These are phyloP conservation scores for Gasterosteus aculeatus DNA, from an alignment of 2,113 vertebrate species.

Conservation along the genomic window DNA sequence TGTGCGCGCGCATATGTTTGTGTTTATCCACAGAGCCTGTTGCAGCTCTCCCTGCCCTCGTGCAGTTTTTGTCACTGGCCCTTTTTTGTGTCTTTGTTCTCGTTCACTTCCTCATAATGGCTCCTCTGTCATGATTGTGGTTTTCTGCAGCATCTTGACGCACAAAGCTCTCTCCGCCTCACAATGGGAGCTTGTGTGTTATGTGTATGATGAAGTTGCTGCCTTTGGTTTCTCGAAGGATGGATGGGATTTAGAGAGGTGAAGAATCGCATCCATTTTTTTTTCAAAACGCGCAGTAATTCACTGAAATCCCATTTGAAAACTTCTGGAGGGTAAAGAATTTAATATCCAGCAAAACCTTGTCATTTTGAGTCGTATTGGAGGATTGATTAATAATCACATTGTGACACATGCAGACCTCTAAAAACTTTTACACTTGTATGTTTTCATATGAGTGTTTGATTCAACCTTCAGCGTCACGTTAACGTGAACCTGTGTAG, in stretches of 20 bases:
- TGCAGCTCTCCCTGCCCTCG: conserved; percentile 32
- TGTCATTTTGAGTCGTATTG: neutral
- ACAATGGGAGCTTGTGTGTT: conserved; percentile 50
- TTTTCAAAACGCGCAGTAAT: neutral
- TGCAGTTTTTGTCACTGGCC: conserved; percentile 39
- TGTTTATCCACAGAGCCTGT: conserved; percentile 35
- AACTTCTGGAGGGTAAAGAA: neutral
- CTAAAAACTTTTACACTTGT: no score
- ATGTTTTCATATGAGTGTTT: no score
- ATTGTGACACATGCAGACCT: no score
- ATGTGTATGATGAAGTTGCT: conserved; percentile 57
- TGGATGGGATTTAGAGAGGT: conserved; percentile 4
- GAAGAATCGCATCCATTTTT: neutral
- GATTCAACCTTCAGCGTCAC: no score
- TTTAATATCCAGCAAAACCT: neutral
- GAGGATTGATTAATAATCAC: neutral
- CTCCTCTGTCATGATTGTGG: conserved; percentile 66
- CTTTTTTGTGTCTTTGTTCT: conserved; percentile 52
- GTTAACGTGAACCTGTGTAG: no score
- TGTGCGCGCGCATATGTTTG: neutral
- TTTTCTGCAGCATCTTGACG: conserved; percentile 54
- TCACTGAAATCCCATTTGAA: neutral
- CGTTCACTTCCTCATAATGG: conserved; percentile 55
- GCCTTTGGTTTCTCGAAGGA: conserved; percentile 23
- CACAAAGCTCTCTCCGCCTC: conserved; percentile 55